Evolutionary conservation across 1,140 invertebrate species (phyloP), one percentile per base, ranked within the genome.

Genomic region (Caenorhabditis elegans): DNA sequence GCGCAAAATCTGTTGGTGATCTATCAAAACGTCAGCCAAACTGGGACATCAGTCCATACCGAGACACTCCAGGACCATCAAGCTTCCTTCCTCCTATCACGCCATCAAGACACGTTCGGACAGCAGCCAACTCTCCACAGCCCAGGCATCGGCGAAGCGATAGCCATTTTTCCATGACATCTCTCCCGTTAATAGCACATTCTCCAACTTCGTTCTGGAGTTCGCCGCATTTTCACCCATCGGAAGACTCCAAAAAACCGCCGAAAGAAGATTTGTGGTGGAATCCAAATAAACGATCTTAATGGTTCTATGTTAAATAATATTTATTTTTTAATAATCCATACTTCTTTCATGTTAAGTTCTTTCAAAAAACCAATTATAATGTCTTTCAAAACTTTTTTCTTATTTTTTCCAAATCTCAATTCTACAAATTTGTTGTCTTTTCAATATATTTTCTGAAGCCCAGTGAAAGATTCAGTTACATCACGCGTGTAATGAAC

Each of bases 241-340:
- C 53, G 5, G 48, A 43, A 60, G 76, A 82, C 26, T 24, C 75
- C 10, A 53, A n/a, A 26, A 77, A 82, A 47, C 82, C 76, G 15
- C 82, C 82, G 1, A 83, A 83, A 83, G 82, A 83, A 76, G 65
- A 83, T 43, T 55, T 83, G 15, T 83, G 82, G 82, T 83, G 82
- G 82, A 53, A 34, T 48, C 36, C 55, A 22, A 60, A 78, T 31
- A 51, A 49, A 4, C 43, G 46, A 2, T 19, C 48, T 24, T 77
- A 19, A 77, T n/a, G n/a, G n/a, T n/a, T n/a, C n/a, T n/a, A n/a
- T n/a, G n/a, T n/a, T n/a, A n/a, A n/a, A n/a, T n/a, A n/a, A n/a
- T n/a, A n/a, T n/a, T n/a, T n/a, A n/a, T n/a, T n/a, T n/a, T n/a
- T n/a, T n/a, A n/a, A n/a, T n/a, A n/a, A n/a, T n/a, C n/a, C n/a